Percentiles rank a stretch among this genome's conserved stretches.
Conservation (phyloP, 2,888 invertebrate species). For the Hoplodrina blanda region DNA sequence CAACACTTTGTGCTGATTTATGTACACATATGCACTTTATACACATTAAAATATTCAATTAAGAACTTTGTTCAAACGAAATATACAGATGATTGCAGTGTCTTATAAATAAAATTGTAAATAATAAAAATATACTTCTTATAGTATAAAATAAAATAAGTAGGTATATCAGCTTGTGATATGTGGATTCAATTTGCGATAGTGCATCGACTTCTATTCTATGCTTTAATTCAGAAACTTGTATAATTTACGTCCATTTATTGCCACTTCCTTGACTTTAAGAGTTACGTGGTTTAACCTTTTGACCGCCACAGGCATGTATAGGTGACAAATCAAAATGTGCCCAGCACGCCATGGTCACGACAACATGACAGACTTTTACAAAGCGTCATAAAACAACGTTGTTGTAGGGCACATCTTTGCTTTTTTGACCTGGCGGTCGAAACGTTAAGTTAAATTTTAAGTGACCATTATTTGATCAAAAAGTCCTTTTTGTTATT, state of each 20-base stretch:
- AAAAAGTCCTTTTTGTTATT: not conserved
- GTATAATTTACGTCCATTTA: not conserved
- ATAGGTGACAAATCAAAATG: too few species aligned
- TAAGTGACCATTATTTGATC: not conserved
- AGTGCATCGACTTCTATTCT: constrained; percentile 44
- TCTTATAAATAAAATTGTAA: constrained; percentile 56
- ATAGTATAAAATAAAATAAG: constrained; percentile 46
- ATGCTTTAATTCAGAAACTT: constrained; percentile 30
- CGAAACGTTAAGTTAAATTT: too few species aligned
- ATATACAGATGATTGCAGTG: constrained; percentile 76
- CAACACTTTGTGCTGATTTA: constrained; percentile 85
- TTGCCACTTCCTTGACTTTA: not conserved
- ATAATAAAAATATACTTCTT: constrained; percentile 62
- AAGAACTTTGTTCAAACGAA: constrained; percentile 87
- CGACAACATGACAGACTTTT: too few species aligned
- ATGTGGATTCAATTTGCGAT: constrained; percentile 63
- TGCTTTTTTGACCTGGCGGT: too few species aligned
- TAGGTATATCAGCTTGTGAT: constrained; percentile 62
- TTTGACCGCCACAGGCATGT: too few species aligned
- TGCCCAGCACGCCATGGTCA: too few species aligned
- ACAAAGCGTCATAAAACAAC: too few species aligned
- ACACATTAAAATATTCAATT: constrained; percentile 67
- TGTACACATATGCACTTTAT: constrained; percentile 74
- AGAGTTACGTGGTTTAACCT: not conserved
- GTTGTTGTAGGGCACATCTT: too few species aligned